Percentiles rank a stretch among this genome's conserved stretches.
phyloP scores from a whole-genome alignment of 2,888 invertebrate species.

The Eupithecia inturbata region DNA sequence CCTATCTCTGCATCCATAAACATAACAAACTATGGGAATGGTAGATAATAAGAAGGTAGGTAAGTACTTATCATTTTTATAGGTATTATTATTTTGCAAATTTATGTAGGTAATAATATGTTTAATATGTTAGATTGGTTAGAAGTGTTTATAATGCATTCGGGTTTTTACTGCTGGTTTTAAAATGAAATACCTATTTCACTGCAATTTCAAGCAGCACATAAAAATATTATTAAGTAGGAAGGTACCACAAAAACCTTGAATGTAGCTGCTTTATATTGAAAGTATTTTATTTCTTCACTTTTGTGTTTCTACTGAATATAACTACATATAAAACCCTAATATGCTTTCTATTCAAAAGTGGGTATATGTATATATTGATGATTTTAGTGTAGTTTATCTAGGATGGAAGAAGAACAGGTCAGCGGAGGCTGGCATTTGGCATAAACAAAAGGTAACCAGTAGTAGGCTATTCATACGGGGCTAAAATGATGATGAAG shows the following conservation, averaged over 20 bases:
- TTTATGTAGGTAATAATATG: background rate
- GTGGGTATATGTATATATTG: background rate
- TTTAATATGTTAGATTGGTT: background rate
- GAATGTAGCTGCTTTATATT: background rate
- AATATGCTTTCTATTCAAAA: background rate
- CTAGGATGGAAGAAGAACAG: background rate
- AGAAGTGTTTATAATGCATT: background rate
- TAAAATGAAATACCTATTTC: conserved; percentile 1
- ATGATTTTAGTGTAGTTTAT: background rate
- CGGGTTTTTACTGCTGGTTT: background rate
- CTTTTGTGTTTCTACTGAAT: background rate
- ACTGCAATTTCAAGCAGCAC: background rate
- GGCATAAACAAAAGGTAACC: background rate
- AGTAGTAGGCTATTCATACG: background rate
- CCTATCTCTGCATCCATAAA: too few relatives aligned
- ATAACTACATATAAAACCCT: background rate
- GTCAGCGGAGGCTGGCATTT: background rate
- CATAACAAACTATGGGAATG: too few relatives aligned
- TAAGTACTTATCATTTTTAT: background rate
- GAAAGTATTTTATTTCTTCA: background rate
- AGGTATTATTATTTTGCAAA: background rate
- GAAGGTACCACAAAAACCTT: background rate
- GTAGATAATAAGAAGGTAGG: too few relatives aligned
- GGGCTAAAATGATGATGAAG: background rate
- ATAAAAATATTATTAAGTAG: background rate